phyloP scores from a whole-genome alignment of 2,797 vertebrate genomes.

The Sphenodon punctatus region DNA sequence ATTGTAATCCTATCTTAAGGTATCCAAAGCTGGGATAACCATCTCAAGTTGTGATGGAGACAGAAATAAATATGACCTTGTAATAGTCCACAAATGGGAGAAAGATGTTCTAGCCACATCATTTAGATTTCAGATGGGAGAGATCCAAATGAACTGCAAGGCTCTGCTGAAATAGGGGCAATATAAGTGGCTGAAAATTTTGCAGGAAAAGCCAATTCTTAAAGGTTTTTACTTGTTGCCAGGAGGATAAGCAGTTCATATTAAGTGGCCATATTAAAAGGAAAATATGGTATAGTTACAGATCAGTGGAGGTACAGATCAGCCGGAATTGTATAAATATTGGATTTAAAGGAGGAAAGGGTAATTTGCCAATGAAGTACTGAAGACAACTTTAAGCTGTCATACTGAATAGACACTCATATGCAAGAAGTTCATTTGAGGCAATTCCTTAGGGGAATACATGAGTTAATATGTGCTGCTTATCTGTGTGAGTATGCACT shows the following conservation, averaged over 20 bases:
- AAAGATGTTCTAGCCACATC: slow-evolving; percentile 10
- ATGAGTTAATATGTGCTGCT: too few relatives aligned
- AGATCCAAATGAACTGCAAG: neutral
- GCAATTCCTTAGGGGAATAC: too few relatives aligned
- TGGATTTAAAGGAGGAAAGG: neutral
- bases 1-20: slow-evolving; percentile 3
- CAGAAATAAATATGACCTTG: slow-evolving; percentile 25
- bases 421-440: too few relatives aligned
- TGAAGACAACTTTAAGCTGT: neutral
- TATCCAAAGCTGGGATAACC: neutral
- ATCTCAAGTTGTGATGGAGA: neutral
- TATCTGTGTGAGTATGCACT: too few relatives aligned
- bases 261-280: slow-evolving; percentile 1
- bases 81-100: slow-evolving; percentile 9
- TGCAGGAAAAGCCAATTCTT: neutral
- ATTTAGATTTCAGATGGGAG: neutral
- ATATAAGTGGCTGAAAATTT: neutral
- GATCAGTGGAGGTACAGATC: neutral
- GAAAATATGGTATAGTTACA: neutral
- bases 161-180: slow-evolving; percentile 5
- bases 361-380: neutral
- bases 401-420: too few relatives aligned
- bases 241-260: neutral
- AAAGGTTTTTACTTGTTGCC: neutral
- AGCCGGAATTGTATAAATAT: neutral